These are phyloP conservation scores for Urosaurus nigricauda DNA, from an alignment of 2,797 vertebrate genomes.

Conservation along the genomic window DNA sequence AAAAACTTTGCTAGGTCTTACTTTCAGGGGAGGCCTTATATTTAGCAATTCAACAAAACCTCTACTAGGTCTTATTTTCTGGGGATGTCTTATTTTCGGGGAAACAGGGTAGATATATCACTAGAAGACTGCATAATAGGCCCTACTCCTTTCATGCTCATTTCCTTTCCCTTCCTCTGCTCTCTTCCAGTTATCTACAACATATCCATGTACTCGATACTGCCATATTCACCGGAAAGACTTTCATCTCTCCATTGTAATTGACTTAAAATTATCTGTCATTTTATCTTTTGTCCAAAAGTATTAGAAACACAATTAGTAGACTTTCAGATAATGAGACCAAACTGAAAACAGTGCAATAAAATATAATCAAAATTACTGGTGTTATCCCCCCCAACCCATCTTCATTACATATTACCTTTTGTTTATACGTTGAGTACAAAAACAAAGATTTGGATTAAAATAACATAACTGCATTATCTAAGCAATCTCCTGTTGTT, in stretches of 20 bases:
- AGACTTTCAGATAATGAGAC: accelerated
- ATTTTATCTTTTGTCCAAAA: slow-evolving; percentile 23
- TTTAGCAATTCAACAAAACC: too few species aligned
- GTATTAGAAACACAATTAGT: background rate
- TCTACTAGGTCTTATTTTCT: too few species aligned
- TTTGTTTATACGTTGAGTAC: slow-evolving; percentile 36
- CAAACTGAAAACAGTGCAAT: background rate
- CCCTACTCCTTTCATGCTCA: too few species aligned
- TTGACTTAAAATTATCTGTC: slow-evolving; percentile 7
- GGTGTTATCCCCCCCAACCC: background rate
- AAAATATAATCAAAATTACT: background rate
- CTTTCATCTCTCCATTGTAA: slow-evolving; percentile 7
- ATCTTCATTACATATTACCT: slow-evolving; percentile 8
- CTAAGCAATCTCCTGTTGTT: background rate
- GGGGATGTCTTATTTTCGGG: too few species aligned
- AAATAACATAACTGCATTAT: slow-evolving; percentile 56
- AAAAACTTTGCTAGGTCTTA: too few species aligned
- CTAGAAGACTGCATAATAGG: background rate
- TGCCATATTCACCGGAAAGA: background rate
- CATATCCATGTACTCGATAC: background rate
- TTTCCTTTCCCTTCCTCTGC: background rate
- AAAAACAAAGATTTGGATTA: slow-evolving; percentile 49
- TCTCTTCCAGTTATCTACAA: background rate
- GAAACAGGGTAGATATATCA: too few species aligned
- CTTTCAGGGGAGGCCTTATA: too few species aligned